These are phyloP conservation scores for Pristionchus maxplancki DNA, from an alignment of 2,888 invertebrate species.

Conservation along the genomic window DNA sequence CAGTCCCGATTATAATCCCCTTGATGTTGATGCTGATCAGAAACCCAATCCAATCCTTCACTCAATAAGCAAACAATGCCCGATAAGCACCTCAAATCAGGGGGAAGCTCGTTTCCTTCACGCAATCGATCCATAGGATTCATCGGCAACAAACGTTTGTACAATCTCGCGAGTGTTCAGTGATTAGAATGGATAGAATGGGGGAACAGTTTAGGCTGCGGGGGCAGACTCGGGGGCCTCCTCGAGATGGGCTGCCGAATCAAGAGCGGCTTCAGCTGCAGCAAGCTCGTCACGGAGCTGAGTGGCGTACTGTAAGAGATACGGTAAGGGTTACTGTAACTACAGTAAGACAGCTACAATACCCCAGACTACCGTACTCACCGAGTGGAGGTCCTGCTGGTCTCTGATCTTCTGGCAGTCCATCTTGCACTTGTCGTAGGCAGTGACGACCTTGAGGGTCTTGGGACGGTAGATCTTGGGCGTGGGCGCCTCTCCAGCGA, in stretches of 20 bases:
- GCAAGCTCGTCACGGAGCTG: constrained; percentile 44
- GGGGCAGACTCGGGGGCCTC: constrained; percentile 21
- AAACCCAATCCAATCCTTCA: not conserved
- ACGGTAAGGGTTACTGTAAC: not conserved
- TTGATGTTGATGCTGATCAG: constrained; percentile 3
- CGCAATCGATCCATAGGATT: constrained; percentile 37
- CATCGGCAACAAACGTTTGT: constrained; percentile 31
- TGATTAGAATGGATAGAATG: not conserved
- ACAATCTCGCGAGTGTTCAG: constrained; percentile 15
- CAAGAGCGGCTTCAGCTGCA: constrained; percentile 40
- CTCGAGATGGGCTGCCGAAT: not conserved
- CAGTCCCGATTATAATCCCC: not conserved
- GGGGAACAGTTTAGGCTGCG: constrained; percentile 6
- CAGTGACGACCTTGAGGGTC: constrained; percentile 56
- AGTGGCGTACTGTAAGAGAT: constrained; percentile 20
- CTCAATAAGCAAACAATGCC: constrained; percentile 11
- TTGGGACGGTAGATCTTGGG: constrained; percentile 61
- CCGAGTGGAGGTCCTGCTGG: constrained; percentile 48
- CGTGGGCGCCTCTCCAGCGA: constrained; percentile 45
- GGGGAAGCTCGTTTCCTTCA: not conserved
- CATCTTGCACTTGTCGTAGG: constrained; percentile 50
- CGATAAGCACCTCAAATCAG: not conserved
- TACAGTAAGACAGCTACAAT: not conserved
- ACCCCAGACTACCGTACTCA: not conserved
- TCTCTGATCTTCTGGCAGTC: constrained; percentile 51